Base-by-base conservation (phyloP, 2,113 vertebrate genomes). In the Geothlypis trichas region DNA sequence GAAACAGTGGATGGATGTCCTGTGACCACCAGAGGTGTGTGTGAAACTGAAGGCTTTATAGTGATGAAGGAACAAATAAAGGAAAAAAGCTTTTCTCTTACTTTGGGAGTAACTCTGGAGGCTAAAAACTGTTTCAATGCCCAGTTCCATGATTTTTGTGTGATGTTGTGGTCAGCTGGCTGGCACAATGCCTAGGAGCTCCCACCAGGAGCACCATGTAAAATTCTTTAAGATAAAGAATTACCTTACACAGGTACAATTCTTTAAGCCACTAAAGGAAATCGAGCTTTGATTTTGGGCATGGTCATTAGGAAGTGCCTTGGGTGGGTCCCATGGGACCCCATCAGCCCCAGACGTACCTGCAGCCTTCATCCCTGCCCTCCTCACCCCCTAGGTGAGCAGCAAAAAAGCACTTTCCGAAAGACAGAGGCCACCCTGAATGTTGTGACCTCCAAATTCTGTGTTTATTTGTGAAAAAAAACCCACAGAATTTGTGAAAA, bases 131-230 rank as follows among this genome's bases (percentile, higher is more conserved):
- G 1, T 8, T 47, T 66, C n/a, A 22, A 2, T 18, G 26, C 5
- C 13, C n/a, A 10, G 0, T 2, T 75, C 6, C 30, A 16, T 15
- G 35, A 47, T 6, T 27, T 82, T 30, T 7, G 1, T 1, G 0
- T 44, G 9, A 33, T 44, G 61, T 33, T 55, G 46, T 42, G 24
- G 6, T 62, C 4, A 0, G 0, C 12, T 42, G 49, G 21, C 26
- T 79, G 58, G 18, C n/a, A 71, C 33, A 23, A 68, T 8, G 14
- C 18, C 47, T 54, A 52, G 52, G 57, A 87, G 41, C 37, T 71
- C 59, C 46, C 23, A 10, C 10, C 24, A 17, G 63, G 8, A 77
- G 13, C 46, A 35, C 21, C 0, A 0, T 13, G 47, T 49, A 14
- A 74, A 57, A 14, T 21, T 22, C 8, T 52, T 52, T 52, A 28